phyloP scores from a whole-genome alignment of 2,888 invertebrate species.

The Sinopyrophorus schimmeli region DNA sequence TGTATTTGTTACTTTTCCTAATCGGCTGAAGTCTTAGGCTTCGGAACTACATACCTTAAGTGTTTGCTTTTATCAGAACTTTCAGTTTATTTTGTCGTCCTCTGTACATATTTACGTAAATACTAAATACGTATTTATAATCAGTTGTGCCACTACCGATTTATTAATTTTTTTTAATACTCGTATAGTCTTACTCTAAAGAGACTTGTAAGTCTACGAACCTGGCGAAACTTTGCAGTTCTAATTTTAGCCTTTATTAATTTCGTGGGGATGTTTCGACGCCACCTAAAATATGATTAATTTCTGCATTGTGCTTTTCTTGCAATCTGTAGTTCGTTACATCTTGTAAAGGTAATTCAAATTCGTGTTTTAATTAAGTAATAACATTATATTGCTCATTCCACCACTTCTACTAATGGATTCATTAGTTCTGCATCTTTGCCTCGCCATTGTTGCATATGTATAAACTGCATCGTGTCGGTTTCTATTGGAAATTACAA shows the following conservation, averaged over 20 bases:
- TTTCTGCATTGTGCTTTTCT: constrained; percentile 30
- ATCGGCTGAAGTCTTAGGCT: constrained; percentile 25
- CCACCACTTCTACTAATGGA: constrained; percentile 44
- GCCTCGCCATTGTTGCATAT: constrained; percentile 42
- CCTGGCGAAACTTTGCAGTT: too few relatives aligned
- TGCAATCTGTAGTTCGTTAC: constrained; percentile 29
- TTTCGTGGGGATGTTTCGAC: constrained; percentile 50
- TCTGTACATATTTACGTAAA: constrained; percentile 6
- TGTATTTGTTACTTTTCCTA: constrained; percentile 32
- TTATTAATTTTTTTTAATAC: too few relatives aligned
- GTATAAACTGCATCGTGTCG: constrained; percentile 42
- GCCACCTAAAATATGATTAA: constrained; percentile 51
- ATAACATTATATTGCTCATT: constrained; percentile 46
- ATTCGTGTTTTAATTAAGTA: constrained; percentile 53
- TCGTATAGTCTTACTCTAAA: too few relatives aligned
- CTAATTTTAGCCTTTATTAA: too few relatives aligned
- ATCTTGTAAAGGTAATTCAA: constrained; percentile 51
- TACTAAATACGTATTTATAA: too few relatives aligned
- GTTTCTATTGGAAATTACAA: constrained; percentile 40
- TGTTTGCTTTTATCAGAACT: constrained; percentile 20
- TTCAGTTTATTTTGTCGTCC: constrained; percentile 19
- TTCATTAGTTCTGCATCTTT: constrained; percentile 38
- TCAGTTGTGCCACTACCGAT: too few relatives aligned
- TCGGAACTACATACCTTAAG: constrained; percentile 17
- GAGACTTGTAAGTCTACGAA: too few relatives aligned